Evolutionary conservation across 2,888 invertebrate species (phyloP), one percentile per base, ranked within the genome.

Genomic region (Steinernema scapterisci): DNA sequence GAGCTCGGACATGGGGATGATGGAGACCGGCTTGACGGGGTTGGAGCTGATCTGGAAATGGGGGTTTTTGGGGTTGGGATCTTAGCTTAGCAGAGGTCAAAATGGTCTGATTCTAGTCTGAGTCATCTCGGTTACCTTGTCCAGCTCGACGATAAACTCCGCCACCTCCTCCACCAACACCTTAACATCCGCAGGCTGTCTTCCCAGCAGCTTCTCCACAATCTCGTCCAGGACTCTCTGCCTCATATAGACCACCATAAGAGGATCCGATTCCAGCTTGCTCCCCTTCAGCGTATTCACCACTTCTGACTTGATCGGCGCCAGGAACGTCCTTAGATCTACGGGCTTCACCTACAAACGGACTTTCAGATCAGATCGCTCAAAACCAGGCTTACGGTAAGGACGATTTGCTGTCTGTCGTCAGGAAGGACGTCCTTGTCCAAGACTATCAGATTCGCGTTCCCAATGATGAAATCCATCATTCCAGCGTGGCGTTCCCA

Each of bases 401-500:
- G 72, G 16, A 82, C 77, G 16, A 81, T 74, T 56, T 78, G 78
- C 21, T 75, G 76, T 27, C 76, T 74, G 54, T 83, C 80, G 19
- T 76, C 72, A 19, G 82, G 80, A 73, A 81, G 75, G 43, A 81
- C 78, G 73, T 81, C 83, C 72, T 78, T 75, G 23, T 71, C 79
- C 63, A 79, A 77, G 6, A 80, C 77, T 21, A 83, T 76, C 52
- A 83, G 54, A 48, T 81, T 81, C 44, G 71, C 76, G 11, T 74
- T 54, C 48, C 80, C 80, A 0, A 78, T 79, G 70, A 80, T 81
- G 77, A 78, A 79, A 72, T 83, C 82, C 73, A 81, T 70, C 79
- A 81, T 81, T 63, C 83, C 83, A 31, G 79, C 70, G 70, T 81
- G 79, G 51, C 83, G 73, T 71, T 82, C 81, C 83, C 83, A 83